A percentile compares a stretch with the other conserved stretches of the same genome.
Conservation (phyloP, 1,140 invertebrate species). For the Euwallacea fornicatus region DNA sequence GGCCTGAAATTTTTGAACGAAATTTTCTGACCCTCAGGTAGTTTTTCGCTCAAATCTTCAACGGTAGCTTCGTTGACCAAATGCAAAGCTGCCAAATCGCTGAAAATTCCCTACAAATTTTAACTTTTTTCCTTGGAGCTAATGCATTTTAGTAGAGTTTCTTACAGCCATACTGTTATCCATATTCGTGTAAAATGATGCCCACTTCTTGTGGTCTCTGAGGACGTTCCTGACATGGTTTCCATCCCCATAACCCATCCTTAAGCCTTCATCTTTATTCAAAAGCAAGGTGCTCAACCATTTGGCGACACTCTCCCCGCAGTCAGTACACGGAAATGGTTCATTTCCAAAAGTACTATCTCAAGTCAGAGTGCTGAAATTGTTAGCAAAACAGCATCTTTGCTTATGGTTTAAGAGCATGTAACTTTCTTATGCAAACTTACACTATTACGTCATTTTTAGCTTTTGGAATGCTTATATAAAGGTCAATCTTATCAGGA, state of each 20-base stretch:
- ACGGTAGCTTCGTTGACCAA: slow-evolving; percentile 66
- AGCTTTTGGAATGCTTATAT: slow-evolving; percentile 16
- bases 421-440: slow-evolving; percentile 3
- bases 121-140: neutral
- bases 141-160: neutral
- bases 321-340: slow-evolving; percentile 55
- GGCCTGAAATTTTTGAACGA: slow-evolving; percentile 62
- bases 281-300: slow-evolving; percentile 63
- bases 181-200: slow-evolving; percentile 34
- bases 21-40: slow-evolving; percentile 57
- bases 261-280: slow-evolving; percentile 57
- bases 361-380: slow-evolving; percentile 18
- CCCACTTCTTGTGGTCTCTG: slow-evolving; percentile 26
- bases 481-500: slow-evolving; percentile 24
- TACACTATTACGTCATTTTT: slow-evolving; percentile 30
- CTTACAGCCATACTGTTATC: slow-evolving; percentile 33
- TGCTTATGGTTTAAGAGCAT: neutral
- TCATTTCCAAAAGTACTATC: slow-evolving; percentile 26
- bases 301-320: slow-evolving; percentile 61
- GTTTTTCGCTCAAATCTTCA: slow-evolving; percentile 61
- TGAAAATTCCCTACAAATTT: slow-evolving; percentile 34
- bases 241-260: slow-evolving; percentile 60
- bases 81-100: slow-evolving; percentile 43
- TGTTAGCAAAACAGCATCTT: neutral
- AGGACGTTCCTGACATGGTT: slow-evolving; percentile 39